Percentiles rank a stretch among this genome's conserved stretches.
phyloP scores from a whole-genome alignment of 1,140 invertebrate species.

The Dreissena rostriformis region DNA sequence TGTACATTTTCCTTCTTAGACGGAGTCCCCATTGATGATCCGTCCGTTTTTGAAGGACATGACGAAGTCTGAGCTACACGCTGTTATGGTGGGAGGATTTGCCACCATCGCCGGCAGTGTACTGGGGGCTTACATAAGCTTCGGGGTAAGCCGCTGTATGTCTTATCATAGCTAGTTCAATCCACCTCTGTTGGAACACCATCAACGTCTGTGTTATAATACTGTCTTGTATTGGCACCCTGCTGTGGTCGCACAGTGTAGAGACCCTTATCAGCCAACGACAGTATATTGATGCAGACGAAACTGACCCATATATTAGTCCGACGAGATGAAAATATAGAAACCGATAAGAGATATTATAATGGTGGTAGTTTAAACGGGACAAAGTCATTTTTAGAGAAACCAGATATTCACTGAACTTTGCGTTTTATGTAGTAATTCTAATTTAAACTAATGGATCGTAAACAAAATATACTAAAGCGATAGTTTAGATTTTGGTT shows the following conservation, averaged over 20 bases:
- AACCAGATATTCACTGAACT: too few species aligned
- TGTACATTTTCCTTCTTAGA: slow-evolving; percentile 58
- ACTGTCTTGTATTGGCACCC: background rate
- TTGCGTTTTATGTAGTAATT: too few species aligned
- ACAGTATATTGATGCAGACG: too few species aligned
- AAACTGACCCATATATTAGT: too few species aligned
- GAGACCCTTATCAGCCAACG: too few species aligned
- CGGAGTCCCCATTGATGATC: slow-evolving; percentile 78
- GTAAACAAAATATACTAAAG: too few species aligned
- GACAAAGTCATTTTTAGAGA: too few species aligned
- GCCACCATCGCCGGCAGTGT: slow-evolving; percentile 72
- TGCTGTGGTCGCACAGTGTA: background rate
- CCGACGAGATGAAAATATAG: too few species aligned
- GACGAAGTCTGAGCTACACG: slow-evolving; percentile 79
- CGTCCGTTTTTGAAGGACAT: slow-evolving; percentile 77
- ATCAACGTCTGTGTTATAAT: background rate
- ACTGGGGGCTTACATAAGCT: slow-evolving; percentile 3
- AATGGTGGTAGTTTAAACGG: too few species aligned
- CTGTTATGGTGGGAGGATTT: slow-evolving; percentile 80
- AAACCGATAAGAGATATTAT: too few species aligned
- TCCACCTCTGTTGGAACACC: background rate
- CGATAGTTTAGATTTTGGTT: too few species aligned
- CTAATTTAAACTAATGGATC: background rate
- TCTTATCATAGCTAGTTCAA: slow-evolving; percentile 38
- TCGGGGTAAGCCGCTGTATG: slow-evolving; percentile 21